Evolutionary conservation across 2,797 vertebrate genomes (phyloP).

Genomic region (Scomberomorus guttatus): DNA sequence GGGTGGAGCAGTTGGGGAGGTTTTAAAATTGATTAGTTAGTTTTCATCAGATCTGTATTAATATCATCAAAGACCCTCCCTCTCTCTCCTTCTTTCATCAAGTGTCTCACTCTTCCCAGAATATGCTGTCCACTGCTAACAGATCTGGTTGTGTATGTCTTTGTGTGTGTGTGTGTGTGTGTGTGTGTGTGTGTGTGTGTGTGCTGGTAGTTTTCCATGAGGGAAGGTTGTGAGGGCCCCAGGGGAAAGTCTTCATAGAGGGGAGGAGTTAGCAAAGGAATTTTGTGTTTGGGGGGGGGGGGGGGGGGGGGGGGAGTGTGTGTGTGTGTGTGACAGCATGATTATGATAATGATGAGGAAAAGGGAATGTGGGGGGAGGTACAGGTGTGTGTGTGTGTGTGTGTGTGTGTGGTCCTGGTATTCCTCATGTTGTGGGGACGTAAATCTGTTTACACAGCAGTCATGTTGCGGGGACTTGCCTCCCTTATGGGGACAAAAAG

Average conservation of each 20-base stretch:
- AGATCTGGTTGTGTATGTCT: constrained; percentile 7
- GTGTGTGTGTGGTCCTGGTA: constrained; percentile 14
- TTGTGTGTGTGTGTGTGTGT: constrained; percentile 18
- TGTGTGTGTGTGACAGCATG: constrained; percentile 32
- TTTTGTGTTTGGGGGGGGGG: constrained; percentile 43
- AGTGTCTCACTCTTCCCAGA: not conserved
- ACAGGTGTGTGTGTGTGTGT: constrained; percentile 34
- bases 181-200: constrained; percentile 19
- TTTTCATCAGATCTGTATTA: constrained; percentile 29
- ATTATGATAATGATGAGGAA: constrained; percentile 50
- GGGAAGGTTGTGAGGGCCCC: constrained; percentile 62
- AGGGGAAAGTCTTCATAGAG: constrained; percentile 60
- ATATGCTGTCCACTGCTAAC: constrained; percentile 15
- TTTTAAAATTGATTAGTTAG: not conserved
- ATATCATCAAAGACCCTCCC: not conserved
- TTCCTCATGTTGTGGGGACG: too few species aligned
- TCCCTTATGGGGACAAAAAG: too few species aligned
- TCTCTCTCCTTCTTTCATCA: not conserved
- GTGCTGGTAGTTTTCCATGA: constrained; percentile 82
- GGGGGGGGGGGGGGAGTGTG: not conserved
- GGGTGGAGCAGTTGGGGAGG: not conserved
- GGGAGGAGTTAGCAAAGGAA: constrained; percentile 76
- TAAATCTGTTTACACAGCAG: too few species aligned
- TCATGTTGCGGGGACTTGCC: too few species aligned
- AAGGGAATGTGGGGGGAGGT: constrained; percentile 22